phyloP scores from a whole-genome alignment of 2,113 vertebrate genomes.

The Dicrurus megarhynchus region DNA sequence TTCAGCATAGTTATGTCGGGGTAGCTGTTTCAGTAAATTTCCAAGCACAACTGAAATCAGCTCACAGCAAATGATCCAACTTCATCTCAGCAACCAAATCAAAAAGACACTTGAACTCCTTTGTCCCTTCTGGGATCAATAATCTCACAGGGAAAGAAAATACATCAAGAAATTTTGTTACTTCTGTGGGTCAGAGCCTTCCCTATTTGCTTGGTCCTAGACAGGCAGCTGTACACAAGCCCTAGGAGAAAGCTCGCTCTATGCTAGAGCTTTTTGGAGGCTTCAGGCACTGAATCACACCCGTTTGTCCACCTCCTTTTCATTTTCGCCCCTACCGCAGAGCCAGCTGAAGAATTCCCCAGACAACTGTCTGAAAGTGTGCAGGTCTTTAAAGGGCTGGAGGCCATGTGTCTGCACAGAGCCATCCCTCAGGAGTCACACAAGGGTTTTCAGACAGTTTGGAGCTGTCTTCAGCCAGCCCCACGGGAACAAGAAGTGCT shows the following conservation, averaged over 20 bases:
- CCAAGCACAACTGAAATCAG: not conserved
- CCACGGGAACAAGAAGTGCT: not conserved
- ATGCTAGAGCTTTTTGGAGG: not conserved
- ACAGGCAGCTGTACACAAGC: not conserved
- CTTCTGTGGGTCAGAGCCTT: not conserved
- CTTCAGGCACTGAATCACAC: not conserved
- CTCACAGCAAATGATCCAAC: not conserved
- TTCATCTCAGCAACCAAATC: not conserved
- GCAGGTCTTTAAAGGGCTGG: not conserved
- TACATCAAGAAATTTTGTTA: not conserved
- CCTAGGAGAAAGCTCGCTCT: not conserved
- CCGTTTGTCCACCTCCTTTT: not conserved
- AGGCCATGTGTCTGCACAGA: not conserved
- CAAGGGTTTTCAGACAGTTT: not conserved
- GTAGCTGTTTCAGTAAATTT: not conserved
- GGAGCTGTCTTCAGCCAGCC: not conserved
- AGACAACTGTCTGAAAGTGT: not conserved
- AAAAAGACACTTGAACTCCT: not conserved
- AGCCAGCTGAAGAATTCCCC: not conserved
- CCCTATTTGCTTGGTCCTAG: not conserved
- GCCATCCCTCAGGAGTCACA: not conserved
- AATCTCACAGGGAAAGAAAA: not conserved
- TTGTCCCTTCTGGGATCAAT: not conserved
- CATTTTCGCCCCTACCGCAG: not conserved
- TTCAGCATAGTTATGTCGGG: not conserved